Conservation (phyloP, 2,113 vertebrate species). For the Euleptes europaea region DNA sequence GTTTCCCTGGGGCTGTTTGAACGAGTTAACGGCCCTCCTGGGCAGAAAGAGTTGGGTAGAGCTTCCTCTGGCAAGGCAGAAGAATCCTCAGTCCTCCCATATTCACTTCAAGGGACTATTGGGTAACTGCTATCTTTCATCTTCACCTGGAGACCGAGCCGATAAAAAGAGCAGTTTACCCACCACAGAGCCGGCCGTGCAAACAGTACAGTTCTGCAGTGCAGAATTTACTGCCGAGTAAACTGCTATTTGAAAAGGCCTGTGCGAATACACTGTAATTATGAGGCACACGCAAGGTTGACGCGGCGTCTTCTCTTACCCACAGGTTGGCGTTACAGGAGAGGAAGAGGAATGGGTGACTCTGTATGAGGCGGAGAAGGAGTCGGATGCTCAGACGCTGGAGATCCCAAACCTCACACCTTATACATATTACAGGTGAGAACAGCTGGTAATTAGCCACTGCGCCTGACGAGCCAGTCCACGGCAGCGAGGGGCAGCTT, state of each 20-base stretch:
- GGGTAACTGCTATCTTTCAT: background rate
- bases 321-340: slow-evolving; percentile 83
- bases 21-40: background rate
- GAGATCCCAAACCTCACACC: slow-evolving; percentile 90
- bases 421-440: slow-evolving; percentile 95
- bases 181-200: background rate
- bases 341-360: slow-evolving; percentile 87
- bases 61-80: background rate
- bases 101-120: background rate
- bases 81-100: background rate
- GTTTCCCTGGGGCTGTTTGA: background rate
- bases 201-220: background rate
- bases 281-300: too few species aligned
- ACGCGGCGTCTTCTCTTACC: background rate
- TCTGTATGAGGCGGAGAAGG: slow-evolving; percentile 86
- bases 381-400: slow-evolving; percentile 85
- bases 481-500: slow-evolving; percentile 4
- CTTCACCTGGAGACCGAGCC: too few species aligned
- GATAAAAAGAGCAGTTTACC: background rate
- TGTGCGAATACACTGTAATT: background rate
- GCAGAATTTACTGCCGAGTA: too few species aligned
- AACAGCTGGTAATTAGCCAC: slow-evolving; percentile 3
- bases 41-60: background rate
- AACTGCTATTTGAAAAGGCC: background rate
- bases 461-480: background rate